phyloP scores from a whole-genome alignment of 2,113 vertebrate species.

The Hippopotamus amphibius region DNA sequence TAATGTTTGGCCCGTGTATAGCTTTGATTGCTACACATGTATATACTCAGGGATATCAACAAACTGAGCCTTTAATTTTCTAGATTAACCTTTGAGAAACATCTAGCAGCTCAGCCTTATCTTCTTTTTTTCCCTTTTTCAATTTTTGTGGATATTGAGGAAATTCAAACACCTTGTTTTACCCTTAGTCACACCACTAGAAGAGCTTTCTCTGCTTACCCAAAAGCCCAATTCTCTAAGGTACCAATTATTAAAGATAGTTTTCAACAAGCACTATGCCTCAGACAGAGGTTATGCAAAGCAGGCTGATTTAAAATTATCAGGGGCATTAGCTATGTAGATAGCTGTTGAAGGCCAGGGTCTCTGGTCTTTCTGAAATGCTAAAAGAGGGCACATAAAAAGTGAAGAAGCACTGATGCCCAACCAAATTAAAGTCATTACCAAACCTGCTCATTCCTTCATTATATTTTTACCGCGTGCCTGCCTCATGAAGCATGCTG shows the following conservation, averaged over 20 bases:
- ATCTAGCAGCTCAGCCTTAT: neutral
- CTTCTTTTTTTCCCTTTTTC: neutral
- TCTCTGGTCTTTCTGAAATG: neutral
- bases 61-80: neutral
- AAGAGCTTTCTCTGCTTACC: neutral
- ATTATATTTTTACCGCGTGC: neutral
- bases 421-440: neutral
- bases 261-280: neutral
- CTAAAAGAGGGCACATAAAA: conserved; percentile 1
- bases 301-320: neutral
- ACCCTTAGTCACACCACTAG: neutral
- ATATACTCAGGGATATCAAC: neutral
- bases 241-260: conserved; percentile 1
- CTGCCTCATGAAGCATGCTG: neutral
- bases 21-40: neutral
- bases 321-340: neutral
- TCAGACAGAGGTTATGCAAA: neutral
- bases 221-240: conserved; percentile 1
- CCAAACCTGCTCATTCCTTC: conserved; percentile 3
- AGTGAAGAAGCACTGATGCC: neutral
- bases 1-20: neutral
- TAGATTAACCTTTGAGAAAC: neutral
- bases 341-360: neutral
- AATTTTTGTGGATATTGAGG: neutral
- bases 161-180: conserved; percentile 6